Base-by-base conservation (phyloP, 2,888 invertebrate species). In the Sclerodermus sp. region DNA sequence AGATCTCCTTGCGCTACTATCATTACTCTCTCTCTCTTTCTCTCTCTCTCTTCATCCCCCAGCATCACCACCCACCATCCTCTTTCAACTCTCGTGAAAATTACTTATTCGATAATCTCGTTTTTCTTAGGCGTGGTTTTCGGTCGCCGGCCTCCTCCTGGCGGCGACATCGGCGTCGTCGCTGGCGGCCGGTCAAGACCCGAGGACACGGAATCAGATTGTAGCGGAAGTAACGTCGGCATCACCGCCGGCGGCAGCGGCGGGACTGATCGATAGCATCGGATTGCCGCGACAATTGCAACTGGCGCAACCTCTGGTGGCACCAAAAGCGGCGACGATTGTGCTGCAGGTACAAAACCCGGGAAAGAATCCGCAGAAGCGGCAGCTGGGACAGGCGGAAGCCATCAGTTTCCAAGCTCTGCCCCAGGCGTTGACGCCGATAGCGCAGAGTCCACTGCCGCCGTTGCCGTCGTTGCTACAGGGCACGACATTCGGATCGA, bases 51-150 rank as follows among this genome's bases (percentile, higher is more conserved):
- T n/a, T n/a, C n/a, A n/a, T n/a, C n/a, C n/a, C n/a, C n/a, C n/a
- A n/a, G n/a, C n/a, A n/a, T n/a, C n/a, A n/a, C n/a, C n/a, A n/a
- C n/a, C n/a, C n/a, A n/a, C n/a, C n/a, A n/a, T n/a, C n/a, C n/a
- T n/a, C n/a, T n/a, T n/a, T n/a, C n/a, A n/a, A n/a, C n/a, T n/a
- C n/a, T n/a, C n/a, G n/a, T n/a, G n/a, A n/a, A n/a, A n/a, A n/a
- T n/a, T n/a, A n/a, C n/a, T n/a, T n/a, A n/a, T n/a, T n/a, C n/a
- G n/a, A n/a, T n/a, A n/a, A 9, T 30, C 10, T 30, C 30, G 8
- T 30, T 30, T 10, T 38, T 37, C 15, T 37, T 53, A 74, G 73
- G 66, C 57, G 56, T 67, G 66, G 67, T 55, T 71, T 53, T 48
- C 57, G 58, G 60, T 65, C 53, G 53, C 70, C 51, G 64, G 51